A percentile compares a stretch with the other conserved stretches of the same genome.
phyloP scores from a whole-genome alignment of 2,888 invertebrate genomes.

The Ophion costatus region DNA sequence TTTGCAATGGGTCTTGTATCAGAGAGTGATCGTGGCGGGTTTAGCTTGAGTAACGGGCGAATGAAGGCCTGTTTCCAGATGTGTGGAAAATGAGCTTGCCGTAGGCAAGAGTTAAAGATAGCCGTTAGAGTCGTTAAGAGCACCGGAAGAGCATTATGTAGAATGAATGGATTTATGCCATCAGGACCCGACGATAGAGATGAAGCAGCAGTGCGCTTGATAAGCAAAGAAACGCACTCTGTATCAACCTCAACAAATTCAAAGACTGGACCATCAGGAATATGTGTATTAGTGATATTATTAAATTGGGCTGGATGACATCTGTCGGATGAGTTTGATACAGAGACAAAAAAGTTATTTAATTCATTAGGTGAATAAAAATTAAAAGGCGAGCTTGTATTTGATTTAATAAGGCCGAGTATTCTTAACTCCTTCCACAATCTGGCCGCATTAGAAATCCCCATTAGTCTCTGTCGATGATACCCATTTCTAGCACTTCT shows the following conservation, averaged over 20 bases:
- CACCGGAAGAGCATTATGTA: background rate
- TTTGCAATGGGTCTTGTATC: conserved; percentile 18
- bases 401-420: background rate
- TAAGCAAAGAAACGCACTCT: too few relatives aligned
- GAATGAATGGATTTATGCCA: background rate
- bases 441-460: background rate
- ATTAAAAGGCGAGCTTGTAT: background rate
- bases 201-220: too few relatives aligned
- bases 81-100: background rate
- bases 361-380: background rate
- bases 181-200: too few relatives aligned
- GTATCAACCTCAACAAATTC: too few relatives aligned
- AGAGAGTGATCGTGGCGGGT: background rate
- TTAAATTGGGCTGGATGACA: background rate
- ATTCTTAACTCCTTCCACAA: conserved; percentile 1
- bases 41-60: background rate
- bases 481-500: background rate
- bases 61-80: conserved; percentile 6
- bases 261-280: background rate
- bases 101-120: background rate
- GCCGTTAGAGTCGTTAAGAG: background rate
- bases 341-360: background rate
- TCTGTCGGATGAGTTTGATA: background rate
- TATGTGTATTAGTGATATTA: background rate
- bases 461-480: background rate